Base-by-base conservation (phyloP, 2,113 vertebrate species). In the Hystrix cristata region DNA sequence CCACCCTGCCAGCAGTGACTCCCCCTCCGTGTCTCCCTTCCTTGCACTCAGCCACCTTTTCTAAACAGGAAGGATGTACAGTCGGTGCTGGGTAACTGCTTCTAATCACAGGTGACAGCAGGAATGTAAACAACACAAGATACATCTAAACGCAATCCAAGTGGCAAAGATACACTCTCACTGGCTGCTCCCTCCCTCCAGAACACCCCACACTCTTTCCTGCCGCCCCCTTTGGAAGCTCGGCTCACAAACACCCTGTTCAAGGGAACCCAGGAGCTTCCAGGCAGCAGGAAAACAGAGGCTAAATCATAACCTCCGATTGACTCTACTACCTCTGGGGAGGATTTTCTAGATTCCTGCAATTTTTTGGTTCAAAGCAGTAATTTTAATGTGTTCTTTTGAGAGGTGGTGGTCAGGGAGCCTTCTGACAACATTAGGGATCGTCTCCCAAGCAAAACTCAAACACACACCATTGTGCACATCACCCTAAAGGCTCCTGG, bases 21-120 rank as follows among this genome's bases (percentile, higher is more conserved):
- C 81, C 65, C 79, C 31, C 72, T 38, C 67, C 38, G 14, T 29
- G 19, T 31, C 67, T 69, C 46, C 85, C 74, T 62, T 86, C 23
- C 79, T 69, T 82, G 81, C 71, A 11, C 55, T 55, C 82, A 51
- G 46, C 79, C 48, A 69, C 84, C 71, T 76, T 87, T 91, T 86
- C 55, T n/a, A 84, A 94, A 94, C 87, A 93, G 95, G 86, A 96
- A 94, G 94, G 96, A 87, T 60, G 21, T 3, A 29, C 53, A 78
- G 93, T 71, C 93, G 64, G 74, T 0, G 1, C 89, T 34, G 80
- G 95, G 87, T 87, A 98, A 95, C 95, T 96, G 93, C 94, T 94
- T 96, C 97, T 96, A 94, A 97, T 98, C 94, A 94, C 95, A 97
- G 97, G 95, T 90, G 97, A 97, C 92, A 97, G 95, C 64, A 59